phyloP scores from a whole-genome alignment of 2,888 invertebrate species.

The Drosophila heteroneura region DNA sequence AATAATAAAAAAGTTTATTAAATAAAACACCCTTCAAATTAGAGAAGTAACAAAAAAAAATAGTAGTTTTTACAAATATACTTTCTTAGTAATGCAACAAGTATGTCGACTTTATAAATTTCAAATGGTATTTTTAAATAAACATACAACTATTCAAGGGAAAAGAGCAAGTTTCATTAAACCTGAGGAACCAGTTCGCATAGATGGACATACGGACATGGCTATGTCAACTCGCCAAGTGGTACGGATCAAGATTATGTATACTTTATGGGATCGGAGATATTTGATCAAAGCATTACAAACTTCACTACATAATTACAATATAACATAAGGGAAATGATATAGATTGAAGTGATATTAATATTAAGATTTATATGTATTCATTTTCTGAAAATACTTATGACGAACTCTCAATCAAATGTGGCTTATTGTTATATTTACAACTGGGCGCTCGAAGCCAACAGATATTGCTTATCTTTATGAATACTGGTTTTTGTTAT shows the following conservation, averaged over 20 bases:
- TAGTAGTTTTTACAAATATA: not conserved
- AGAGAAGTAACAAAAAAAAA: not conserved
- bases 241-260: not conserved
- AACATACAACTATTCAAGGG: not conserved
- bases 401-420: conserved; percentile 17
- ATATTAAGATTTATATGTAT: not conserved
- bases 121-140: not conserved
- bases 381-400: not conserved
- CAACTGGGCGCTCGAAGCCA: not conserved
- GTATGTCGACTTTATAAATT: not conserved
- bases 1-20: not conserved
- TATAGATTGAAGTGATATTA: not conserved
- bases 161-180: not conserved
- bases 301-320: not conserved
- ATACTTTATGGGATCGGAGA: not conserved
- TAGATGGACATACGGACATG: not conserved
- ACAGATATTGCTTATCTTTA: conserved; percentile 41
- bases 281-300: not conserved
- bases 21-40: not conserved
- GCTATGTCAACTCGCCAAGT: not conserved
- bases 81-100: not conserved
- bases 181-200: not conserved
- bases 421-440: conserved; percentile 5
- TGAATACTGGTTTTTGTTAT: conserved; percentile 24
- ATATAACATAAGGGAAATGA: not conserved